phyloP scores from a whole-genome alignment of 1,140 invertebrate genomes.

The Periplaneta americana region DNA sequence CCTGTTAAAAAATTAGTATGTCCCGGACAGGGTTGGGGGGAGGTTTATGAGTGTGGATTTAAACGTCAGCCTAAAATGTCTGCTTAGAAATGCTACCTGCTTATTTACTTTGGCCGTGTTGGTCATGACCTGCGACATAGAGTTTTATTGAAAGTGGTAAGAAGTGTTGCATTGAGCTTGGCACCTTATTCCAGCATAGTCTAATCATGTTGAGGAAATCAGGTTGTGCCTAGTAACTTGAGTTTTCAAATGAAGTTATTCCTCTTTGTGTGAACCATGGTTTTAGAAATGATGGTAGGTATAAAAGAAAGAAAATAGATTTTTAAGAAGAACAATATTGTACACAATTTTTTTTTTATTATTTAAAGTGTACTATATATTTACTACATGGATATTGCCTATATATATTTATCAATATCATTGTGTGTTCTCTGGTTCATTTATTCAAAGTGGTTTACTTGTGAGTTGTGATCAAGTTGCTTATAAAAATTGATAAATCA shows the following conservation, averaged over 20 bases:
- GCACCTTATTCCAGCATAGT: not conserved
- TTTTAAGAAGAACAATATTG: not conserved
- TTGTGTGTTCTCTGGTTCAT: not conserved
- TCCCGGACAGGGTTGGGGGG: no score
- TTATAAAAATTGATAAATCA: not conserved
- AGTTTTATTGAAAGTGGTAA: not conserved
- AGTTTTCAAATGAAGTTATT: not conserved
- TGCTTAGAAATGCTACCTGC: not conserved
- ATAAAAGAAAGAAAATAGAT: not conserved
- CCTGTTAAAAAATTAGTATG: no score
- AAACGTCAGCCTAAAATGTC: not conserved
- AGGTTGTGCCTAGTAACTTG: not conserved
- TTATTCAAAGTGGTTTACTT: not conserved
- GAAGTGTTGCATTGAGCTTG: not conserved
- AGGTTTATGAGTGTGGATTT: not conserved
- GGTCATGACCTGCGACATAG: not conserved
- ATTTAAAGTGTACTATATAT: not conserved
- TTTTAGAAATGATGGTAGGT: not conserved
- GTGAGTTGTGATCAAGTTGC: not conserved
- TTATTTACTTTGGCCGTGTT: not conserved
- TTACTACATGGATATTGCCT: not conserved
- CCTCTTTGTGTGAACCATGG: not conserved
- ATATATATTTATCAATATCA: not conserved
- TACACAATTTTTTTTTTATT: not conserved
- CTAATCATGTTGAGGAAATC: not conserved